A percentile compares a stretch with the other conserved stretches of the same genome.
phyloP scores from a whole-genome alignment of 2,888 invertebrate species.

The Troilus luridus region DNA sequence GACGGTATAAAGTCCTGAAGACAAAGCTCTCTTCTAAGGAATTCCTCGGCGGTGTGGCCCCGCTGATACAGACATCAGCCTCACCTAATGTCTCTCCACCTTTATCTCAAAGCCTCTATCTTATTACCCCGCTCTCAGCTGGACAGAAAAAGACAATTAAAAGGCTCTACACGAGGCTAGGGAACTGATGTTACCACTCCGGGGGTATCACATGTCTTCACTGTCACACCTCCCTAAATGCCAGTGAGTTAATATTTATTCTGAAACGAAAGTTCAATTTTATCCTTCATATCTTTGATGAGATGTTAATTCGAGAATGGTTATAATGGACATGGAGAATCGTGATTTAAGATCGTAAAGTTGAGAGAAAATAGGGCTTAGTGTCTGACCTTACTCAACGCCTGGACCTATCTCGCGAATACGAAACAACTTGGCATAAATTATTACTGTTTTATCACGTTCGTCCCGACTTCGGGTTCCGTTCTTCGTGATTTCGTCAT shows the following conservation, averaged over 20 bases:
- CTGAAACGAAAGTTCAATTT: background rate
- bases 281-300: background rate
- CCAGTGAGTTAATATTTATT: background rate
- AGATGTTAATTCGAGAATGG: background rate
- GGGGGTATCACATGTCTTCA: background rate
- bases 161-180: background rate
- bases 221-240: background rate
- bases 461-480: background rate
- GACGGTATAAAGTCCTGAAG: background rate
- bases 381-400: background rate
- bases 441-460: background rate
- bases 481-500: background rate
- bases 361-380: background rate
- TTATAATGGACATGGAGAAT: background rate
- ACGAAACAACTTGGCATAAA: background rate
- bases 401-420: background rate
- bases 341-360: slow-evolving; percentile 3
- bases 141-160: slow-evolving; percentile 44
- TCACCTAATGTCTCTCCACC: background rate
- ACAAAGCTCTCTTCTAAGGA: background rate
- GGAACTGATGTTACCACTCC: background rate
- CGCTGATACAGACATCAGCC: background rate
- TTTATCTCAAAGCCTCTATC: slow-evolving; percentile 2
- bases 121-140: background rate
- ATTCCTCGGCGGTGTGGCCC: background rate